These are phyloP conservation scores for Leucopsar rothschildi DNA, from an alignment of 2,113 vertebrate species.

Conservation along the genomic window DNA sequence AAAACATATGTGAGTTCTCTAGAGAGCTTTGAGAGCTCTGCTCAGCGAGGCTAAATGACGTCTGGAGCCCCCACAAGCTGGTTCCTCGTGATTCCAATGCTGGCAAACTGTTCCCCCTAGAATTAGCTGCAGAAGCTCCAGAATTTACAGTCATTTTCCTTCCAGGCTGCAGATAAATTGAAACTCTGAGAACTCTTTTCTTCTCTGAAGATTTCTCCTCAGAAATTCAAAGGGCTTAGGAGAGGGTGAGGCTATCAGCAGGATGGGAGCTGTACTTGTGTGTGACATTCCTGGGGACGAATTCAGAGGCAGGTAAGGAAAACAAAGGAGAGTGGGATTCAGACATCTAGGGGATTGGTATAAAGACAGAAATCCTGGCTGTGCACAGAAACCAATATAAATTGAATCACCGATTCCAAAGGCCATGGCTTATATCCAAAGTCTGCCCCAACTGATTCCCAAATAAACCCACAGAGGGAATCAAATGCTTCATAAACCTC, in stretches of 20 bases:
- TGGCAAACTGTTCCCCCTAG: slow-evolving; percentile 4
- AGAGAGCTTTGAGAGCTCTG: slow-evolving; percentile 11
- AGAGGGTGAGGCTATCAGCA: background rate
- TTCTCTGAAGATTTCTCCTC: background rate
- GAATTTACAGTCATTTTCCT: slow-evolving; percentile 5
- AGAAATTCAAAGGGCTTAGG: background rate
- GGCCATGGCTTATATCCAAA: background rate
- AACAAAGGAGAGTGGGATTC: background rate
- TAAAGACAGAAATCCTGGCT: background rate
- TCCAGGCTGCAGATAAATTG: background rate
- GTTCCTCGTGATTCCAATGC: background rate
- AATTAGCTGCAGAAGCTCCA: slow-evolving; percentile 26
- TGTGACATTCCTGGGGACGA: background rate
- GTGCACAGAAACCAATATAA: background rate
- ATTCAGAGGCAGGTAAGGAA: background rate
- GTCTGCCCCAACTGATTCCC: background rate
- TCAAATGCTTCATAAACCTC: background rate
- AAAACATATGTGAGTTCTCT: background rate
- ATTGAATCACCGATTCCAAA: background rate
- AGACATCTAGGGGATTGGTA: background rate
- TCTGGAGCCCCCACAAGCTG: slow-evolving; percentile 37
- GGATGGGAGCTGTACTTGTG: background rate
- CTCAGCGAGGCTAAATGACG: slow-evolving; percentile 31
- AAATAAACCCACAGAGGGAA: background rate
- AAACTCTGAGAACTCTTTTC: background rate